phyloP scores from a whole-genome alignment of 2,888 invertebrate genomes.

The Dolichopus griseipennis region DNA sequence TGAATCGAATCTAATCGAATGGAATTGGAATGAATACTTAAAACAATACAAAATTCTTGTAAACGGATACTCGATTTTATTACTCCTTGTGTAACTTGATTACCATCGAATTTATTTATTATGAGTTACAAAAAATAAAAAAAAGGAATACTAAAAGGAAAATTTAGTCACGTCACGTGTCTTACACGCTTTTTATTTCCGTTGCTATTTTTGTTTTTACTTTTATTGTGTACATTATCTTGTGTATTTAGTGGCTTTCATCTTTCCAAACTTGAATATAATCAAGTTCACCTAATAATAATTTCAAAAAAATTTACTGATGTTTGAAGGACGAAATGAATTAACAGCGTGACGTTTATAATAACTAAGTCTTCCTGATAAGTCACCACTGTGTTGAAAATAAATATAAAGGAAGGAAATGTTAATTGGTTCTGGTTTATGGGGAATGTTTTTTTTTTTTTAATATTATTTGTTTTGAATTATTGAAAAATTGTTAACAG shows the following conservation, averaged over 20 bases:
- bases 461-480: background rate
- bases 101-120: background rate
- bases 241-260: background rate
- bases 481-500: background rate
- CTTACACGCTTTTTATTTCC: background rate
- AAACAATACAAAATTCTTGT: background rate
- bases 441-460: too few relatives aligned
- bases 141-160: background rate
- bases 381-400: background rate
- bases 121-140: background rate
- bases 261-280: background rate
- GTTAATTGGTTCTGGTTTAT: background rate
- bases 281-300: background rate
- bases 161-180: background rate
- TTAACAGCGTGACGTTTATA: too few relatives aligned
- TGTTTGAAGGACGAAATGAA: too few relatives aligned
- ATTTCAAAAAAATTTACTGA: background rate
- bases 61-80: background rate
- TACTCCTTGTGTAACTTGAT: background rate
- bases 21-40: background rate
- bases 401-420: background rate
- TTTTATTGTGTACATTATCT: too few relatives aligned
- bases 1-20: background rate
- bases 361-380: too few relatives aligned
- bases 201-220: background rate